Evolutionary conservation across 2,888 invertebrate species (phyloP), one percentile per base, ranked within the genome.

Genomic region (Ophioninae sp.): DNA sequence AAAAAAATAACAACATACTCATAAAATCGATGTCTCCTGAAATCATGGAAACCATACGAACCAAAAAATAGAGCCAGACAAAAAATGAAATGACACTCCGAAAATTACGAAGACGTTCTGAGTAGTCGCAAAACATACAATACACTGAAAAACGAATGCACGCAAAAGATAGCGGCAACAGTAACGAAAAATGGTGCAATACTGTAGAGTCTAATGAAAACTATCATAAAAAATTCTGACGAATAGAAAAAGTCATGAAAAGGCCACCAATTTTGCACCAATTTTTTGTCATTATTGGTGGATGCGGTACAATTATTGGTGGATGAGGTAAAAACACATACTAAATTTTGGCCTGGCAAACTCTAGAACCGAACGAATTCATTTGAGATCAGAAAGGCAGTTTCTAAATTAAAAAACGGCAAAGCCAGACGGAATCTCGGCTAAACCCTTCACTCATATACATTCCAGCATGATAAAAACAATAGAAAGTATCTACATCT

Each of bases 321-420:
- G 44, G 44, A 44, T 13, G 13, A 10, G 13, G 1, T 13, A 44
- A 44, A 44, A 44, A 44, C 44, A 44, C 10, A 44, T 13, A 44
- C n/a, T 20, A 57, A 57, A 57, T 57, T 57, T 57, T 57, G 57
- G 6, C 57, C 57, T 7, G 13, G 44, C 44, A 44, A 44, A 44
- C 44, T 13, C 44, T 13, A 10, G 44, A 13, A 44, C 44, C 44
- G 44, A 44, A 44, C 44, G 8, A 44, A 44, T 44, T 10, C 44
- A 13, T 13, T 8, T 13, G 44, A 44, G 57, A 69, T 77, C 10
- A 68, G 68, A 37, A 77, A 77, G 13, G 68, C 77, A 69, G 50
- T 77, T 13, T 68, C 39, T 39, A 80, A 73, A 50, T 44, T 80
- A 0, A 75, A 80, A 30, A 80, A 74, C n/a, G 44, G 74, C 61